Evolutionary conservation across 2,113 vertebrate species (phyloP), one percentile per base, ranked within the genome.

Genomic region (Cephalopterus ornatus): DNA sequence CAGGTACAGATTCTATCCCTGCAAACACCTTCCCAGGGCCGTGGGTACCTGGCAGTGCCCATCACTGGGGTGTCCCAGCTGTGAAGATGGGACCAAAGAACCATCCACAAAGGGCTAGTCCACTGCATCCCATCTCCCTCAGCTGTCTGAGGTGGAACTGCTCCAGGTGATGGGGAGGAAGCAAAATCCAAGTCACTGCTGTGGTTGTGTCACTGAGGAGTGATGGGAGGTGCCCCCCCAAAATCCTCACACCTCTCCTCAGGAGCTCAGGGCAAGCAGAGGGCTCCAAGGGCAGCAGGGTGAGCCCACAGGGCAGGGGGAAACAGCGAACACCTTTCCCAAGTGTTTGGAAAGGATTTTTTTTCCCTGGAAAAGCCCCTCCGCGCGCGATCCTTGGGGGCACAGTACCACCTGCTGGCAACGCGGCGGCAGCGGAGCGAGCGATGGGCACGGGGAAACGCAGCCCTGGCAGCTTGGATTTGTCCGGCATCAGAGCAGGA

Each of bases 351-450:
- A 11, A 30, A 19, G 39, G 1, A 50, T 28, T 27, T 52, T 61
- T 50, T 33, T 7, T 30, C 1, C 7, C 12, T 6, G 46, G 56
- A 41, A 24, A 6, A 71, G 26, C 3, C 35, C 16, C 27, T 35
- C 39, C 62, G 24, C 6, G 42, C 0, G 12, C 2, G 23, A 89
- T 93, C 13, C 89, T 22, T n/a, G 87, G 91, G 73, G 86, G 8
- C 94, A 71, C 91, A 96, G 89, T 94, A 79, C 95, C 96, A 94
- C 94, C 96, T 96, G 94, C 89, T 66, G 96, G 96, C 91, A 47
- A 1, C 0, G 35, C 2, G 17, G 12, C 5, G 66, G 55, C 24
- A 73, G 83, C 77, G 42, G 8, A 23, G 87, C 14, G 5, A 61
- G 28, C 22, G n/a, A 5, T 8, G 70, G 47, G 7, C 9, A 1